Base-by-base conservation (phyloP, 2,113 vertebrate species). In the Marmota monax region DNA sequence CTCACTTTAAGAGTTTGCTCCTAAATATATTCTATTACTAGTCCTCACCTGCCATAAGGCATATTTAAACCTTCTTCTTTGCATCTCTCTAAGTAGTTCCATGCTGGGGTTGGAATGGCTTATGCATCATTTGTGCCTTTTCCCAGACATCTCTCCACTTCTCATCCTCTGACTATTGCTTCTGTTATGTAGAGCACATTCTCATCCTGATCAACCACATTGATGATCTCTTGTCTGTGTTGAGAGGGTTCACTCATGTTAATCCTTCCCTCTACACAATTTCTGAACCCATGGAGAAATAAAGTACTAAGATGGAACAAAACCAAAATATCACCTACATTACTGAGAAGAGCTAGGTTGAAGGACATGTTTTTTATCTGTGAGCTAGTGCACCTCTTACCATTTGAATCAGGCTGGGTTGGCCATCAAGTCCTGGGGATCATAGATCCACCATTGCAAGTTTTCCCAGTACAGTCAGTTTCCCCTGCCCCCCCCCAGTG, bases 81-180 rank as follows among this genome's bases (percentile, higher is more conserved):
- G 70, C 17, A 7, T 70, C n/a, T 80, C 89, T 90, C 51, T 84
- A 51, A 51, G 53, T 72, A 91, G 23, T 84, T 95, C 72, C 82
- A 94, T 13, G 56, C 11, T 45, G 32, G 42, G 32, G n/a, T 45
- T 82, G 67, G 58, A 72, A 74, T 39, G 32, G 12, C n/a, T 32
- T 27, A 65, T 61, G 23, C 48, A 42, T 37, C 63, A 87, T 74
- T 27, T 61, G 72, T 92, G 39, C 13, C 42, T 48, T 23, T 89
- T 86, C 74, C 37, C 37, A 10, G 51, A 86, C 18, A 4, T 48
- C 37, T 84, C 25, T 87, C 27, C 76, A 23, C 91, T 29, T 10
- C 48, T 32, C 42, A 7, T 70, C 27, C 9, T 76, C 58, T 5
- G 16, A 51, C 23, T 34, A 16, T 37, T 79, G n/a, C 22, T 42